Conservation (phyloP, 2,113 vertebrate genomes). For the Pangasianodon hypophthalmus region DNA sequence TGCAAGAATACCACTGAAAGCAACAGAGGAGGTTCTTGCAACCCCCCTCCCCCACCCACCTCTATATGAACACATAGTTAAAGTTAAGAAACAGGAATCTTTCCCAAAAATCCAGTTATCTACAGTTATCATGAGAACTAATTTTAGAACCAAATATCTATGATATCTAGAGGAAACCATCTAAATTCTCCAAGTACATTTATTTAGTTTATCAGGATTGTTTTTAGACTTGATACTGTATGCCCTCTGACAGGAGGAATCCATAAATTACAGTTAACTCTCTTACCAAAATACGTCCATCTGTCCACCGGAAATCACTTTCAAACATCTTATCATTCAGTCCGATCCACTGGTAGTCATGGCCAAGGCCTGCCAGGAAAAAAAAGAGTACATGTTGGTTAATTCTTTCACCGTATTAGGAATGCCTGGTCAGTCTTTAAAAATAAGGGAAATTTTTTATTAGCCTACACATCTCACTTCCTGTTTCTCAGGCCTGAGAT, state of each 20-base stretch:
- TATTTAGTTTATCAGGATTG: not conserved
- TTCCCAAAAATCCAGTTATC: not conserved
- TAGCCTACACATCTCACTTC: slow-evolving; percentile 59
- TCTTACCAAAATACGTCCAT: slow-evolving; percentile 89
- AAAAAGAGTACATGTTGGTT: slow-evolving; percentile 58
- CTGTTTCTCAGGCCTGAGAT: slow-evolving; percentile 43
- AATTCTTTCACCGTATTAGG: slow-evolving; percentile 61
- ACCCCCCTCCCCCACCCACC: too few species aligned
- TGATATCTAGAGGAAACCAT: not conserved
- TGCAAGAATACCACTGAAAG: slow-evolving; percentile 39
- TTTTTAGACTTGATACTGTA: not conserved
- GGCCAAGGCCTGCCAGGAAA: slow-evolving; percentile 82
- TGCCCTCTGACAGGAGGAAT: slow-evolving; percentile 37
- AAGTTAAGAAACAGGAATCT: not conserved
- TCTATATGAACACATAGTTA: not conserved
- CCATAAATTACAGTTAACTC: slow-evolving; percentile 37
- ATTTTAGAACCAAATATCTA: not conserved
- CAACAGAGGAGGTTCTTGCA: not conserved
- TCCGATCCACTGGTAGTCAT: slow-evolving; percentile 98
- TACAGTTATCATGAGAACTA: not conserved
- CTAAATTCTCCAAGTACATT: not conserved
- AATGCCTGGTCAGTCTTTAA: slow-evolving; percentile 29
- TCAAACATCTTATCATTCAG: slow-evolving; percentile 99
- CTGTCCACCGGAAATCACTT: slow-evolving; percentile 96
- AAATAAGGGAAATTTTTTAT: slow-evolving; percentile 58